Evolutionary conservation across 1,140 invertebrate genomes (phyloP).

Genomic region (Macrobrachium nipponense): DNA sequence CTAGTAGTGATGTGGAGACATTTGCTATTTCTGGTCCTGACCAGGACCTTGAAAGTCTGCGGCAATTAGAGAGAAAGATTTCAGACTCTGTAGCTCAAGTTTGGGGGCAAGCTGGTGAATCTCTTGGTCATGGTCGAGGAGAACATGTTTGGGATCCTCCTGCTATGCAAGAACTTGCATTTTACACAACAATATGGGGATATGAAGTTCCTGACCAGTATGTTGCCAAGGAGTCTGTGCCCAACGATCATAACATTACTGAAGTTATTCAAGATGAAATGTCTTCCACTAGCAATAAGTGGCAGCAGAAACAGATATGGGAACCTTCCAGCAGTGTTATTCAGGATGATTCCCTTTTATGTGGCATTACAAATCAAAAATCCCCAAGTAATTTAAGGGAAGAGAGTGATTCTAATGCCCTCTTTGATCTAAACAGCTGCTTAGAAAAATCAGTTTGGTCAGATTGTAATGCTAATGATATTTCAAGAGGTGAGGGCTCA

Average conservation of each 20-base stretch:
- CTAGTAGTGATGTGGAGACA: slow-evolving; percentile 51
- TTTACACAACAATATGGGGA: slow-evolving; percentile 48
- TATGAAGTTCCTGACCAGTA: slow-evolving; percentile 30
- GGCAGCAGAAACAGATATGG: slow-evolving; percentile 42
- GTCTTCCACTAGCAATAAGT: slow-evolving; percentile 23
- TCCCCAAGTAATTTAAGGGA: slow-evolving; percentile 29
- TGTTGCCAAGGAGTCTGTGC: not conserved
- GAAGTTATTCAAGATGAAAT: slow-evolving; percentile 16
- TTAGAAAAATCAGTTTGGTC: slow-evolving; percentile 62
- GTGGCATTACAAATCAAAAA: slow-evolving; percentile 38
- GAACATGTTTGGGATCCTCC: slow-evolving; percentile 57
- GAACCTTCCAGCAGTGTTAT: slow-evolving; percentile 1
- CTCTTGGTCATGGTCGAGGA: slow-evolving; percentile 37
- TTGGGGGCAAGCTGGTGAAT: slow-evolving; percentile 47
- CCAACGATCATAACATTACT: slow-evolving; percentile 4
- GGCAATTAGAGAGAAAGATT: slow-evolving; percentile 51
- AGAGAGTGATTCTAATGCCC: slow-evolving; percentile 26
- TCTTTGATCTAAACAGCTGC: slow-evolving; percentile 32
- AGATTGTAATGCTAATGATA: slow-evolving; percentile 63
- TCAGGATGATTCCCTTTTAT: slow-evolving; percentile 34
- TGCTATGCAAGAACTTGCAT: slow-evolving; percentile 27
- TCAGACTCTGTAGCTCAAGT: slow-evolving; percentile 47
- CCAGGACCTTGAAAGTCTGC: slow-evolving; percentile 50
- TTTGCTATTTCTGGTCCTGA: not conserved
- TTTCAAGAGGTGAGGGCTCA: slow-evolving; percentile 38